Base-by-base conservation (phyloP, 2,888 invertebrate species). In the Limnephilus rhombicus region DNA sequence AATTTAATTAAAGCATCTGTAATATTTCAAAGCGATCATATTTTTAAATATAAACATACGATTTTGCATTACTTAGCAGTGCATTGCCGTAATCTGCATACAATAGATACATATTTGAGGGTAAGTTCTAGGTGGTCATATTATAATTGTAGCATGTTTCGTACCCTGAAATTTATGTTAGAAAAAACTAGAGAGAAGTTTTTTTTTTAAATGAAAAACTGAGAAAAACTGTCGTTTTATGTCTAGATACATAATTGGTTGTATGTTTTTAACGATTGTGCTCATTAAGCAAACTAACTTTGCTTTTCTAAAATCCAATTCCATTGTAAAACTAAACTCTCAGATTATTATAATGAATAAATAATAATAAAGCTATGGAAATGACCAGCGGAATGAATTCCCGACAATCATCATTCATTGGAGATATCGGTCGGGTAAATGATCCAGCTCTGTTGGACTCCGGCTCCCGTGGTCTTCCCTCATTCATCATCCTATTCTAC, bases 351-450 rank as follows among this genome's bases (percentile, higher is more conserved):
- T 85, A 85, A 85, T 85, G 37, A 85, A 41, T 85, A 82, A 34
- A 15, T 82, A 37, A 41, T n/a, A 85, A 24, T 85, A 85, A 85
- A 34, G 37, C 7, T 24, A 85, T 85, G 41, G 85, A 87, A 87
- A 53, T 87, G 53, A 87, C 53, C 53, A 34, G 53, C 7, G 68
- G 53, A 87, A 87, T 87, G 87, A 12, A 87, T 87, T 87, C 34
- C 29, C 18, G 53, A 87, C 53, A 29, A 45, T 87, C 87, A 87
- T 87, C 53, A 53, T 87, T 87, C 87, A 53, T 87, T 15, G 87
- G 53, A 53, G 31, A 53, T 68, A 87, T 87, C 87, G 29, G 87
- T 49, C 87, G 29, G 49, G 87, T 85, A 85, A 85, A 85, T 85
- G 85, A 29, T 49, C 34, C 31, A 31, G 68, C 53, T 31, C 53